Percentiles rank a stretch among this genome's conserved stretches.
Conservation (phyloP, 2,888 invertebrate genomes). For the Macaria liturata region DNA sequence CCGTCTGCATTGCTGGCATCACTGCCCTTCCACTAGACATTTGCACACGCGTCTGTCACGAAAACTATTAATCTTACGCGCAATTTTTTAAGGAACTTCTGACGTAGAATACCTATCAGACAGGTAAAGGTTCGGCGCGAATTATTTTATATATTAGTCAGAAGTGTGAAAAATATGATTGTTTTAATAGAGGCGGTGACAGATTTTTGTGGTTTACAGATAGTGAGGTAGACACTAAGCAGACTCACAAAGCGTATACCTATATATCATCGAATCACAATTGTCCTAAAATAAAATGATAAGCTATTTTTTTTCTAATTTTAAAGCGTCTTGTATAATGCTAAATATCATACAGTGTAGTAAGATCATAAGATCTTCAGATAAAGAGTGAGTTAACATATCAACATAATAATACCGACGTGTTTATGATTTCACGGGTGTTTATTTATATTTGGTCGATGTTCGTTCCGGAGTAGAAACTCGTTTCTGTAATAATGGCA, state of each 20-base stretch:
- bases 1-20: conserved; percentile 47
- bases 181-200: conserved; percentile 2
- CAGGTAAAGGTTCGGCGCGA: conserved; percentile 23
- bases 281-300: too few relatives aligned
- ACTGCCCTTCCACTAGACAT: conserved; percentile 50
- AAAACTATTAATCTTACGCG: conserved; percentile 66
- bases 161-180: conserved; percentile 10
- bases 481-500: conserved; percentile 43
- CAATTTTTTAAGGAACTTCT: conserved; percentile 33
- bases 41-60: conserved; percentile 64
- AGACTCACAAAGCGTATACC: too few relatives aligned
- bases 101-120: conserved; percentile 25
- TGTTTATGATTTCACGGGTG: conserved; percentile 27
- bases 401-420: conserved; percentile 2
- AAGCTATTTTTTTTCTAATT: too few relatives aligned
- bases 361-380: too few relatives aligned
- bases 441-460: conserved; percentile 39
- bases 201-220: not conserved
- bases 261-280: too few relatives aligned
- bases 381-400: not conserved
- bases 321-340: too few relatives aligned
- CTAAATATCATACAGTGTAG: too few relatives aligned
- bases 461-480: conserved; percentile 34
- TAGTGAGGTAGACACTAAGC: too few relatives aligned
- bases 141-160: conserved; percentile 11